A percentile compares a stretch with the other conserved stretches of the same genome.
Conservation (phyloP, 2,888 invertebrate species). For the Liodrosophila aerea region DNA sequence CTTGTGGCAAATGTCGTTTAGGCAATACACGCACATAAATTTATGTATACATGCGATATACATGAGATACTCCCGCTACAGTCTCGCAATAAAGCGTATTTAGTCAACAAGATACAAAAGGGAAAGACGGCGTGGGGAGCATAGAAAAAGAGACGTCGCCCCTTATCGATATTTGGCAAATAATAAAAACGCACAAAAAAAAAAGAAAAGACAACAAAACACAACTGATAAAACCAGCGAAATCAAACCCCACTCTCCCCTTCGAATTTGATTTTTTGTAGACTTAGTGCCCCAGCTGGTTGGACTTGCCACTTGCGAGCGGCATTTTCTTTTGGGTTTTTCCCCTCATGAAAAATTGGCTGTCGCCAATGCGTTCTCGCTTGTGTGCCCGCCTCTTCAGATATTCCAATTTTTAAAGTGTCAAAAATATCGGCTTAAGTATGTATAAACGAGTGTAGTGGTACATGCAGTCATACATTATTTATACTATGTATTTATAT, state of each 20-base stretch:
- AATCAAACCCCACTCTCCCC: slow-evolving; percentile 32
- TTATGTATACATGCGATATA: slow-evolving; percentile 25
- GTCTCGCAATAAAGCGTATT: slow-evolving; percentile 41
- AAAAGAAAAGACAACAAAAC: slow-evolving; percentile 28
- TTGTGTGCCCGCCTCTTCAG: slow-evolving; percentile 33
- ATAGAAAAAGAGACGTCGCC: slow-evolving; percentile 4
- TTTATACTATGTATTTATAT: slow-evolving; percentile 20
- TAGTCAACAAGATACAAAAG: slow-evolving; percentile 54
- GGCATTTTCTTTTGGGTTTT: slow-evolving; percentile 5
- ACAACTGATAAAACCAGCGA: slow-evolving; percentile 39
- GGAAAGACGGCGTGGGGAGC: slow-evolving; percentile 4
- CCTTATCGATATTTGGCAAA: slow-evolving; percentile 72
- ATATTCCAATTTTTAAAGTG: slow-evolving; percentile 75
- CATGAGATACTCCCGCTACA: slow-evolving; percentile 24
- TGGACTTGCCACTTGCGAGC: slow-evolving; percentile 33
- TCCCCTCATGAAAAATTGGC: slow-evolving; percentile 60
- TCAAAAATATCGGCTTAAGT: slow-evolving; percentile 68
- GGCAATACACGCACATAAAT: slow-evolving; percentile 37
- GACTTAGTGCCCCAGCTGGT: slow-evolving; percentile 56
- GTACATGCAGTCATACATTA: slow-evolving; percentile 22
- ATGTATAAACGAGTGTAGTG: slow-evolving; percentile 44
- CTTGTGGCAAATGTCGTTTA: slow-evolving; percentile 41
- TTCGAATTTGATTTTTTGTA: slow-evolving; percentile 68
- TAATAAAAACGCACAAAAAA: slow-evolving; percentile 65
- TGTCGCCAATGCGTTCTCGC: slow-evolving; percentile 49